Percentiles rank a stretch among this genome's conserved stretches.
phyloP scores from a whole-genome alignment of 2,797 vertebrate species.

The Neosalanx taihuensis region DNA sequence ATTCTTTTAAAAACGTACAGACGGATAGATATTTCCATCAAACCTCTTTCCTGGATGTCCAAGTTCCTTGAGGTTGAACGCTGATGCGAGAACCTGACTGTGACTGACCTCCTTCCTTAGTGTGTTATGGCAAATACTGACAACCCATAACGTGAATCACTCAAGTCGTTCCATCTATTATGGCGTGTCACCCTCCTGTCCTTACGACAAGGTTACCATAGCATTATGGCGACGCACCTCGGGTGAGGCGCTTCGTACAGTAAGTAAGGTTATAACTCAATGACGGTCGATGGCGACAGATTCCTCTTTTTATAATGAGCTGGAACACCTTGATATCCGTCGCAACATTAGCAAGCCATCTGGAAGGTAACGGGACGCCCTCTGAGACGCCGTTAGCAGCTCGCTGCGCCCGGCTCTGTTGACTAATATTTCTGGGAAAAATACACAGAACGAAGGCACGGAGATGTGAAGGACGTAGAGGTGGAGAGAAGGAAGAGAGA shows the following conservation, averaged over 20 bases:
- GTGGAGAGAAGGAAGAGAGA: slow-evolving; percentile 41
- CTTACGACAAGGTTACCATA: slow-evolving; percentile 65
- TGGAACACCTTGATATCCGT: slow-evolving; percentile 75
- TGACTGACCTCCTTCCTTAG: slow-evolving; percentile 48
- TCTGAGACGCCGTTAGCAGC: slow-evolving; percentile 62
- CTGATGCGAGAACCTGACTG: slow-evolving; percentile 44
- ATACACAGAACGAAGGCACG: slow-evolving; percentile 58
- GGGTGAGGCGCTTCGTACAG: slow-evolving; percentile 43
- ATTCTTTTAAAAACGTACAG: too few species aligned
- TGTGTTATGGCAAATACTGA: slow-evolving; percentile 41
- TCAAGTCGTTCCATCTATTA: slow-evolving; percentile 63
- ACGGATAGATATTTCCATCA: slow-evolving; percentile 1
- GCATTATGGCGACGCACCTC: slow-evolving; percentile 47
- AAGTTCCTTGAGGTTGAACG: not conserved
- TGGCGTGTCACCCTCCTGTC: slow-evolving; percentile 60
- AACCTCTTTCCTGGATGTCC: not conserved
- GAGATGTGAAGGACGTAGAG: slow-evolving; percentile 68
- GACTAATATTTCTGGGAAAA: slow-evolving; percentile 72
- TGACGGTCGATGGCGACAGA: slow-evolving; percentile 61
- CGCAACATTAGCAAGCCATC: slow-evolving; percentile 76
- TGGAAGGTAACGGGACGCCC: slow-evolving; percentile 73
- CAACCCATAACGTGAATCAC: slow-evolving; percentile 40
- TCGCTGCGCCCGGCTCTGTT: slow-evolving; percentile 60
- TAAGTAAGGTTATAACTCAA: slow-evolving; percentile 70
- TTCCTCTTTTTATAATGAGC: slow-evolving; percentile 76